These are phyloP conservation scores for Zoanthus gigantus DNA, from an alignment of 92 coral and sea anemone species.

Conservation along the genomic window DNA sequence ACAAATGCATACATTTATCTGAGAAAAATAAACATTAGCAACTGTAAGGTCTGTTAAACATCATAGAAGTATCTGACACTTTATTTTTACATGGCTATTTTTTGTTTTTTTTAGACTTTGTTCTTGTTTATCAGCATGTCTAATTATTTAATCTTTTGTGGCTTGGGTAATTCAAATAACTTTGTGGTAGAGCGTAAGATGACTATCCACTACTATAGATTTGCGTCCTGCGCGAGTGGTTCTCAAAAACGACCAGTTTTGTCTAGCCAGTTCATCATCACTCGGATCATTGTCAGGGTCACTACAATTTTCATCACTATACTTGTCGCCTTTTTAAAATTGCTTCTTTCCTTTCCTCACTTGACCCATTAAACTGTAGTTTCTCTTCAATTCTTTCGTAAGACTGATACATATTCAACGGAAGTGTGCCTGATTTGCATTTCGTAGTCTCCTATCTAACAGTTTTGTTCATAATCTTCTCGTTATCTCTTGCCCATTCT, in stretches of 20 bases:
- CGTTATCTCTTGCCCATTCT: conserved; percentile 57
- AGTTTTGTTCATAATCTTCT: conserved; percentile 53
- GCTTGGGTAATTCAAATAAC: too few species aligned
- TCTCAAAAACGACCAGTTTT: conserved; percentile 62
- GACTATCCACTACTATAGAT: not conserved
- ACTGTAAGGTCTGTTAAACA: too few species aligned
- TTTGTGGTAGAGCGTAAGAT: too few species aligned
- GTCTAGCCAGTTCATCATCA: conserved; percentile 53
- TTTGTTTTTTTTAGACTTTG: too few species aligned
- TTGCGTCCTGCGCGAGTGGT: conserved; percentile 52
- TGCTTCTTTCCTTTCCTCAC: conserved; percentile 13
- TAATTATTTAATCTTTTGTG: too few species aligned
- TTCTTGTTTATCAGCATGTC: too few species aligned
- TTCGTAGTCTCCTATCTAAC: conserved; percentile 65
- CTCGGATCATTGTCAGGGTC: not conserved
- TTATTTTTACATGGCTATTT: too few species aligned
- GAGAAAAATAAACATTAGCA: too few species aligned
- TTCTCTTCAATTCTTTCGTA: conserved; percentile 47
- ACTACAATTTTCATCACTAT: conserved; percentile 51
- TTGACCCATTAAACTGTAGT: conserved; percentile 45
- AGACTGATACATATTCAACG: conserved; percentile 51
- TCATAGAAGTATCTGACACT: too few species aligned
- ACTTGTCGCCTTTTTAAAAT: conserved; percentile 40
- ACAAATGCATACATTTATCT: too few species aligned
- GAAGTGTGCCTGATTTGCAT: conserved; percentile 62